Evolutionary conservation across 2,113 vertebrate genomes (phyloP), one percentile per base, ranked within the genome.

Genomic region (Zosterops japonicus): DNA sequence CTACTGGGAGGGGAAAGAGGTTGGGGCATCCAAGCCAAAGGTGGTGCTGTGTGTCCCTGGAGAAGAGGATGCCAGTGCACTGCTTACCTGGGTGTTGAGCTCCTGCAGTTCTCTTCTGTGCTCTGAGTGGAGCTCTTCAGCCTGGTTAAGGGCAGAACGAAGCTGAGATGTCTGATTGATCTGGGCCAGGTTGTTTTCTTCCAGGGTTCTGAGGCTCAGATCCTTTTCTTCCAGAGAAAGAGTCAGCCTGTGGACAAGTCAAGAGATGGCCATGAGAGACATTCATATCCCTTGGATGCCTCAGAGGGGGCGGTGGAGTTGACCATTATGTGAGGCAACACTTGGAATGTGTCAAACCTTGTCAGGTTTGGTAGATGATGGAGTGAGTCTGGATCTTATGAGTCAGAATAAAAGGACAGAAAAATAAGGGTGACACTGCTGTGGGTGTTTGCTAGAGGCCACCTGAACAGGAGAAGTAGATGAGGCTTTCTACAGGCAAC

Each of bases 221-320:
- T 98, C 97, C 50, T 98, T 98, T 89, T 97, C 97, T 50, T 92
- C 91, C 84, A 98, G 94, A 11, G 92, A 97, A 18, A 90, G 57
- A 79, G 87, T 87, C 64, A 98, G 81, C 47, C 98, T 98, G 59
- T 23, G 20, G 39, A 59, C 1, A 8, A 59, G 22, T 59, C 23
- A 90, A 84, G n/a, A 80, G 27, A 59, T 9, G 27, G 28, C 49
- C 60, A 23, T 36, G 56, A 92, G 47, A 65, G 52, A 67, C 25
- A 27, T 50, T 84, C 1, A 1, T 29, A 14, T 41, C 53, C 71
- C 64, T 71, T 61, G 52, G 16, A 46, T 78, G 36, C 42, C 36
- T 44, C 31, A 44, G 29, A 79, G 11, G 4, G 14, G 36, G 14
- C 44, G 59, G 22, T 57, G 31, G 42, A 72, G 11, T 23, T 52